Evolutionary conservation across 2,113 vertebrate species (phyloP), one percentile per base, ranked within the genome.

Genomic region (Catharus minimus): DNA sequence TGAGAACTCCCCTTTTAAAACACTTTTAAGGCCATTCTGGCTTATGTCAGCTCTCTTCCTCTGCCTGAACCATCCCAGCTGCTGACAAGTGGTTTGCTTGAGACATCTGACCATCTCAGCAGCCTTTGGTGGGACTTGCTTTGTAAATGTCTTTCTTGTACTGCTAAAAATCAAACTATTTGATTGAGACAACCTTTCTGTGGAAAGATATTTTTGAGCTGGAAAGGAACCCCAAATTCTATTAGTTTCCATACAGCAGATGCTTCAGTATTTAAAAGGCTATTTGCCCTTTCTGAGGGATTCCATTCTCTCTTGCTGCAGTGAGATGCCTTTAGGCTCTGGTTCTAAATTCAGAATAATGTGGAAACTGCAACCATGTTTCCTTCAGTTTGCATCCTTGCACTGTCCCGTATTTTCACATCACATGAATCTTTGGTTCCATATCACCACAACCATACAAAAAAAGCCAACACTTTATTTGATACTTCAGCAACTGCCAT

Each of bases 351-450:
- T 73, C 53, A 90, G 80, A 80, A 71, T 43, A 83, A 65, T 3
- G 4, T n/a, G 23, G 46, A 44, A 83, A 24, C 30, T 88, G 67
- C 3, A 10, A 36, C 10, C 24, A 2, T 28, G 79, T 53, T 83
- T 88, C 36, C 43, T 74, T 86, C 68, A 58, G 4, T 66, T 80
- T 78, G 33, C 50, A 74, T 58, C 43, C 19, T 82, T 0, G 1
- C 22, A 43, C 14, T 50, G 56, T 66, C 75, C 58, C 19, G 46
- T 73, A n/a, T 76, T 86, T 91, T 85, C 78, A 76, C 20, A 61
- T 83, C 62, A 82, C 50, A 71, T 92, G 92, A 56, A 80, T 95
- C 80, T 95, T 88, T 57, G 86, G 80, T 75, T 95, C 95, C 30
- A 3, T 67, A 86, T 36, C 94, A 93, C 89, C 85, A 68, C 92